Evolutionary conservation across 2,888 invertebrate genomes (phyloP).

Genomic region (Octonoba sinensis): DNA sequence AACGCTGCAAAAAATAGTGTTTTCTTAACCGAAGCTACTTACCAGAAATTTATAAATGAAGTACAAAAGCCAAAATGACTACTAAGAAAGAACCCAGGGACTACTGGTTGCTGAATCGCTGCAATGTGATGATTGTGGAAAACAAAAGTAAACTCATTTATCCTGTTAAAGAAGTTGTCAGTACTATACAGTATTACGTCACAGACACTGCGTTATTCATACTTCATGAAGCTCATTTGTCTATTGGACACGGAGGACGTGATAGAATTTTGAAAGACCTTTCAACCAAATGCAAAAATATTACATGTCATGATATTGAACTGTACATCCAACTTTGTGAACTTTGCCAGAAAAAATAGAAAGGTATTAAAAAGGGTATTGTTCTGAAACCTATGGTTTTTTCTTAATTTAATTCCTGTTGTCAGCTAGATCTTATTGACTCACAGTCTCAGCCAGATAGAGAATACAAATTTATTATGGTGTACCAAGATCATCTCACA

Average conservation of each 20-base stretch:
- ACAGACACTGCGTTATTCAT: constrained; percentile 17
- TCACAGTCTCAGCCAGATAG: too few species aligned
- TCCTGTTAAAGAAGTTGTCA: constrained; percentile 27
- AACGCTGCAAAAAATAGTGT: too few species aligned
- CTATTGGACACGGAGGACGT: constrained; percentile 32
- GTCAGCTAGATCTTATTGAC: constrained; percentile 66
- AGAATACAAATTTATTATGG: constrained; percentile 65
- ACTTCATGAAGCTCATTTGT: constrained; percentile 27
- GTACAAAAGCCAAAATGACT: constrained; percentile 20
- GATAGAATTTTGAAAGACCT: constrained; percentile 48
- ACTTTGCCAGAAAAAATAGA: constrained; percentile 50
- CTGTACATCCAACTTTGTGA: constrained; percentile 55
- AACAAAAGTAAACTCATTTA: constrained; percentile 34
- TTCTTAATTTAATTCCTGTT: constrained; percentile 39
- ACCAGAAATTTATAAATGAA: constrained; percentile 23
- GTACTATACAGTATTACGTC: constrained; percentile 7
- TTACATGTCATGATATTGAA: constrained; percentile 38
- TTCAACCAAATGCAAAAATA: constrained; percentile 49
- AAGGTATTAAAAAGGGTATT: constrained; percentile 43
- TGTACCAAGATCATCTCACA: too few species aligned
- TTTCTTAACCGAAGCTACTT: constrained; percentile 20
- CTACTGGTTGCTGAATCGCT: constrained; percentile 10
- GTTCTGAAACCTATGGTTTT: constrained; percentile 38
- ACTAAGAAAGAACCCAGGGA: constrained; percentile 1
- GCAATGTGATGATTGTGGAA: constrained; percentile 23